Percentiles rank a stretch among this genome's conserved stretches.
Evolutionary conservation across 2,113 vertebrate species (phyloP).

Genomic region (Sander lucioperca): DNA sequence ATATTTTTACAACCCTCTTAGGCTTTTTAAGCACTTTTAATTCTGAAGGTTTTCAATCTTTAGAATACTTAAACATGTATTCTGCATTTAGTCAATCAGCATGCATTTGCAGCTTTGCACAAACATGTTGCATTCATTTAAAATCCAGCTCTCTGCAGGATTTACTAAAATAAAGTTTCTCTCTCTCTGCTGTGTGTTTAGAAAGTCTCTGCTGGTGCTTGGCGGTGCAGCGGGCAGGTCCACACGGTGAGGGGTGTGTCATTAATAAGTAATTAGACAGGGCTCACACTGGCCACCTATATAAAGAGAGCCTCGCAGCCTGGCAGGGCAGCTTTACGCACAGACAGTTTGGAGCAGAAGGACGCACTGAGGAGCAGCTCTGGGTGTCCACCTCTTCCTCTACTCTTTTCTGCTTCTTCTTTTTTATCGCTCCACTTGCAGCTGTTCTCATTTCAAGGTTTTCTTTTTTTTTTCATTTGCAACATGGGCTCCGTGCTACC

Average conservation of each 20-base stretch:
- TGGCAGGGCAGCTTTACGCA: conserved; percentile 65
- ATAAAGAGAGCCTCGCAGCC: conserved; percentile 85
- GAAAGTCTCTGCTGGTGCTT: conserved; percentile 12
- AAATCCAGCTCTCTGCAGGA: not conserved
- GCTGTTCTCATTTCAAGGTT: not conserved
- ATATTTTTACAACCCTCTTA: not conserved
- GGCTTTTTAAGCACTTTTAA: not conserved
- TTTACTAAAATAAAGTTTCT: conserved; percentile 43
- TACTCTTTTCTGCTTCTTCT: not conserved
- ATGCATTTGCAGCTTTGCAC: not conserved
- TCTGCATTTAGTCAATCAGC: not conserved
- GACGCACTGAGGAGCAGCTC: conserved; percentile 57
- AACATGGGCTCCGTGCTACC: conserved; percentile 95
- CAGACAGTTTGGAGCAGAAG: conserved; percentile 58
- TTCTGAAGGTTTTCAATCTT: not conserved
- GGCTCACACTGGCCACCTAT: conserved; percentile 90
- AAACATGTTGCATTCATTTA: not conserved
- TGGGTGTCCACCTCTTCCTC: not conserved
- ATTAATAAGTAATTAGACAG: conserved; percentile 98
- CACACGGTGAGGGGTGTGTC: conserved; percentile 90
- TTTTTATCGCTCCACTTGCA: not conserved
- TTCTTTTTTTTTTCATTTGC: not conserved
- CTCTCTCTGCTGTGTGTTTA: conserved; percentile 2
- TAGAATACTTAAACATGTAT: not conserved
- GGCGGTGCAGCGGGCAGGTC: conserved; percentile 80